A percentile compares a stretch with the other conserved stretches of the same genome.
Conservation (phyloP, 2,888 invertebrate genomes). For the Suillia variegata region DNA sequence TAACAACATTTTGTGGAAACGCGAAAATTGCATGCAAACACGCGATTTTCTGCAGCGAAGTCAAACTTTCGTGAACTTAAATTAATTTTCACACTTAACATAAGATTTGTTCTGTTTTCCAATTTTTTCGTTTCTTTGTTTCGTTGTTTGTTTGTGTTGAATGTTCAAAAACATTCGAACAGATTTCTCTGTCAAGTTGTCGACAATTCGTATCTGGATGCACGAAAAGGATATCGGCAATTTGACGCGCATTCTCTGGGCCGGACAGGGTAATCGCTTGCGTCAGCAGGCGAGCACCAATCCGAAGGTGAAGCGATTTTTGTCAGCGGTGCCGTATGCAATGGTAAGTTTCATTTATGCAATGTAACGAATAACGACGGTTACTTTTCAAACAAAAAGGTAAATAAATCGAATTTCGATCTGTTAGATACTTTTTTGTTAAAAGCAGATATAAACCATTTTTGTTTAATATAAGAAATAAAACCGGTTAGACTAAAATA, state of each 20-base stretch:
- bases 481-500: too few species aligned
- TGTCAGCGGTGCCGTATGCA: conserved; percentile 92
- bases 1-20: too few species aligned
- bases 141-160: conserved; percentile 1
- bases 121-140: conserved; percentile 8
- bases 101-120: too few species aligned
- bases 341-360: too few species aligned
- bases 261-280: conserved; percentile 84
- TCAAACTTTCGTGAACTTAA: conserved; percentile 17
- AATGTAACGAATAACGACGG: too few species aligned
- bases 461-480: too few species aligned
- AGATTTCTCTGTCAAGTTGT: conserved; percentile 81
- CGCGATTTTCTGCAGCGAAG: conserved; percentile 32
- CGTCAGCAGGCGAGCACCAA: conserved; percentile 85
- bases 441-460: too few species aligned
- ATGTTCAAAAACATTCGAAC: conserved; percentile 21
- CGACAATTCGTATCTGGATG: conserved; percentile 94
- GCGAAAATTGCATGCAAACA: conserved; percentile 50
- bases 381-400: not conserved
- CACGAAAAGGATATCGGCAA: conserved; percentile 88
- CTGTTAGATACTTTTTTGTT: too few species aligned
- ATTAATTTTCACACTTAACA: conserved; percentile 28
- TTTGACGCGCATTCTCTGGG: conserved; percentile 87
- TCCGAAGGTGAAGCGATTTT: conserved; percentile 79
- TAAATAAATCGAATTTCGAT: too few species aligned